Conservation (phyloP, 1,140 invertebrate species). For the Drosophila gunungcola region DNA sequence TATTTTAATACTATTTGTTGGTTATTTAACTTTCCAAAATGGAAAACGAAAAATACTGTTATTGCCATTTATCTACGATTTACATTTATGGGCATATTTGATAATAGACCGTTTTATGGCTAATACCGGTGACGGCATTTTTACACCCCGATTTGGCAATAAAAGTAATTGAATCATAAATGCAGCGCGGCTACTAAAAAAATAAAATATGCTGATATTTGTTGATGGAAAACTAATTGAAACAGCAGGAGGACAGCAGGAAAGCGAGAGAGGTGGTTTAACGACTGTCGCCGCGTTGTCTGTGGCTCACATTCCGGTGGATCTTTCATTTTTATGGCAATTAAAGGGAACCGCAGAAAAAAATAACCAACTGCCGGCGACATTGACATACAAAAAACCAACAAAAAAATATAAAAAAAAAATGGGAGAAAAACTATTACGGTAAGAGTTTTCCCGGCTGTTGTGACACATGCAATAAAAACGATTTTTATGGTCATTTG, state of each 20-base stretch:
- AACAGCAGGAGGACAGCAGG: constrained; percentile 27
- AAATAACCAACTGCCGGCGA: constrained; percentile 46
- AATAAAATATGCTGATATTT: constrained; percentile 40
- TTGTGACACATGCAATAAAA: constrained; percentile 65
- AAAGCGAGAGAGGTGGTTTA: constrained; percentile 6
- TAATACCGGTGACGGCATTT: constrained; percentile 52
- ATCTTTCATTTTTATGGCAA: constrained; percentile 55
- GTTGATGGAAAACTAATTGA: constrained; percentile 53
- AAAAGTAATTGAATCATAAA: constrained; percentile 73
- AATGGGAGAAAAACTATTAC: constrained; percentile 39
- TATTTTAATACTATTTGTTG: constrained; percentile 16
- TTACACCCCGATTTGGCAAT: constrained; percentile 37
- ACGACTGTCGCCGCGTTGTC: constrained; percentile 28
- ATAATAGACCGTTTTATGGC: constrained; percentile 74
- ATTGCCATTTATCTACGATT: constrained; percentile 59
- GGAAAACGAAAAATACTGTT: constrained; percentile 25
- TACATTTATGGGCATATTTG: constrained; percentile 67
- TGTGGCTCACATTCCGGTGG: constrained; percentile 21
- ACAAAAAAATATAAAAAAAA: not conserved
- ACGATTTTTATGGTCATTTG: constrained; percentile 75
- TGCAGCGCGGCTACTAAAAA: constrained; percentile 39
- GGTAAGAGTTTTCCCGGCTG: constrained; percentile 46
- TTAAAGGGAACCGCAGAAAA: constrained; percentile 64
- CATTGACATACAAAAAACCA: constrained; percentile 69
- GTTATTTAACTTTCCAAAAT: constrained; percentile 26